phyloP scores from a whole-genome alignment of 2,113 vertebrate species.

The Panthera uncia region DNA sequence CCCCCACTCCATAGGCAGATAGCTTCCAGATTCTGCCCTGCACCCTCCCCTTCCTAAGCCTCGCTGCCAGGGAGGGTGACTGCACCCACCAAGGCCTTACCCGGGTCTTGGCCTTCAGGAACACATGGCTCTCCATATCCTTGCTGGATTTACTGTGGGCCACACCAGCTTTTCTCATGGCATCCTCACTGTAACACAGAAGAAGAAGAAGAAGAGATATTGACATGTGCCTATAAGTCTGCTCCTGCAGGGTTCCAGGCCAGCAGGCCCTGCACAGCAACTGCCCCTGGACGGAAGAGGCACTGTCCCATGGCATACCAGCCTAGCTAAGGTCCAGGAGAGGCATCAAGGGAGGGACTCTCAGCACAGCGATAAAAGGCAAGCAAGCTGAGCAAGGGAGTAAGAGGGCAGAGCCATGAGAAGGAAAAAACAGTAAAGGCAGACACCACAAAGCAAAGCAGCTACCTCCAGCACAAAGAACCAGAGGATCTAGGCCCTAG shows the following conservation, averaged over 20 bases:
- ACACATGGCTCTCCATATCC: conserved; percentile 98
- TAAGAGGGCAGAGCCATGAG: not conserved
- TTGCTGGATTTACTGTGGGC: conserved; percentile 95
- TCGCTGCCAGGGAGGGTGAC: not conserved
- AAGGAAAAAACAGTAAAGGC: not conserved
- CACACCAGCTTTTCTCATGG: conserved; percentile 97
- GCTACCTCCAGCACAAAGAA: rapidly evolving
- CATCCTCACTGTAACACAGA: conserved; percentile 91
- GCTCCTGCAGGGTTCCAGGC: not conserved
- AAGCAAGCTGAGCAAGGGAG: not conserved
- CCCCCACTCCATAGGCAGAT: not conserved
- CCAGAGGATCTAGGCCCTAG: no score
- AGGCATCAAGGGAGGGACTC: not conserved
- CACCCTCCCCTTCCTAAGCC: not conserved
- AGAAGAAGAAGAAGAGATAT: conserved; percentile 51
- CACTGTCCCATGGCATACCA: not conserved
- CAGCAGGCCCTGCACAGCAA: not conserved
- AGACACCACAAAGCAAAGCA: not conserved
- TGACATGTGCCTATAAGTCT: conserved; percentile 1
- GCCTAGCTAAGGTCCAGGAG: not conserved
- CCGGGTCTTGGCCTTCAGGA: conserved; percentile 96
- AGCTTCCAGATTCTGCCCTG: not conserved
- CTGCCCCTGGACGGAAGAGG: not conserved
- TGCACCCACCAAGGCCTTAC: conserved; percentile 83
- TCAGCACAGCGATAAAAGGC: not conserved